phyloP scores from a whole-genome alignment of 2,113 vertebrate genomes.

The Cebus imitator region DNA sequence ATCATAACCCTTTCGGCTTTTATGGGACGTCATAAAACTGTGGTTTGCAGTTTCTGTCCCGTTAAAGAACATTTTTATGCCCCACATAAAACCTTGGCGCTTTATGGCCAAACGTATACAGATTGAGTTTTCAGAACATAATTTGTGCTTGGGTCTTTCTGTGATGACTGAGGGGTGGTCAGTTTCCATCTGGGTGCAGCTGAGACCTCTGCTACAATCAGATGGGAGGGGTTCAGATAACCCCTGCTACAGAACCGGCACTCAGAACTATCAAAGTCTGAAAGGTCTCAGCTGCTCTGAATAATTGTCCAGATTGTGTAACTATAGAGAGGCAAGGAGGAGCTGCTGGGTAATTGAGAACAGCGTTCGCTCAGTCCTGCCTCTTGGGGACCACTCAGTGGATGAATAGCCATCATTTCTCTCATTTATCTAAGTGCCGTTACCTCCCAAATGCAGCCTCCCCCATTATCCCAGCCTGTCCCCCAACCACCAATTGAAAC shows the following conservation, averaged over 20 bases:
- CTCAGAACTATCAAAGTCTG: background rate
- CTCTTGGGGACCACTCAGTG: slow-evolving; percentile 57
- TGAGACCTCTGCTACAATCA: background rate
- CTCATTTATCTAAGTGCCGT: slow-evolving; percentile 66
- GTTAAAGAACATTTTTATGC: slow-evolving; percentile 71
- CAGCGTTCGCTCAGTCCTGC: background rate
- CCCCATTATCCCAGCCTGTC: slow-evolving; percentile 68
- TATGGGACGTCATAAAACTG: slow-evolving; percentile 69
- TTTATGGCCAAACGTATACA: slow-evolving; percentile 67
- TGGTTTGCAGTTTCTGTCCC: slow-evolving; percentile 68
- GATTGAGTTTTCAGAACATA: slow-evolving; percentile 57
- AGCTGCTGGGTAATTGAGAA: slow-evolving; percentile 60
- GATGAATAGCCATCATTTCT: slow-evolving; percentile 65
- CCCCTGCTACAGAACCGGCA: background rate
- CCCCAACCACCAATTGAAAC: slow-evolving; percentile 61
- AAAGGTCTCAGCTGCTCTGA: slow-evolving; percentile 58
- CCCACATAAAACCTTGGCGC: background rate
- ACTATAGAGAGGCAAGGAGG: slow-evolving; percentile 38
- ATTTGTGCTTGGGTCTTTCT: slow-evolving; percentile 54
- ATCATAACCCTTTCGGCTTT: slow-evolving; percentile 74
- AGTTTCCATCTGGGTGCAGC: slow-evolving; percentile 60
- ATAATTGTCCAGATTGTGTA: slow-evolving; percentile 47
- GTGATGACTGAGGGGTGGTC: slow-evolving; percentile 21
- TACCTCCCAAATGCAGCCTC: slow-evolving; percentile 62
- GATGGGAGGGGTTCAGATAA: background rate